phyloP scores from a whole-genome alignment of 2,888 invertebrate genomes.

The Ernsta delagoae region DNA sequence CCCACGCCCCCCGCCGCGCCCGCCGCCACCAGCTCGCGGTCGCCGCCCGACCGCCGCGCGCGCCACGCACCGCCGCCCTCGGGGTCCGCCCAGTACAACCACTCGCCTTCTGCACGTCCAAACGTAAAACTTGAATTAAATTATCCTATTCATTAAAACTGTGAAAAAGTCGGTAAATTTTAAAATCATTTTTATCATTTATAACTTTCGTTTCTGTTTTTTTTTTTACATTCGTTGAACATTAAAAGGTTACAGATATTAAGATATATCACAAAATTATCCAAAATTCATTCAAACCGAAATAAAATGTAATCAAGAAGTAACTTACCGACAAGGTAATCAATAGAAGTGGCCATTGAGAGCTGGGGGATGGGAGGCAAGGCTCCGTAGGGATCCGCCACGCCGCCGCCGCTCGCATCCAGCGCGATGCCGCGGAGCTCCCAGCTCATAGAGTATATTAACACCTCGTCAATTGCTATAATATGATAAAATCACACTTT shows the following conservation, averaged over 20 bases:
- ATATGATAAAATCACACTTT: not conserved
- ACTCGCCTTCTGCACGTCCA: constrained; percentile 88
- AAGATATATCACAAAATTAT: too few species aligned
- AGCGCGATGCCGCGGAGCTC: constrained; percentile 89
- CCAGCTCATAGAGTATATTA: constrained; percentile 91
- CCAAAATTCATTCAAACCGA: too few species aligned
- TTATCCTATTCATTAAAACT: too few species aligned
- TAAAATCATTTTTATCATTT: too few species aligned
- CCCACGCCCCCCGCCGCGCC: constrained; percentile 85
- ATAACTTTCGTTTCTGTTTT: too few species aligned
- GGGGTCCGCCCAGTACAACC: constrained; percentile 91
- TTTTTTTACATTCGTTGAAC: too few species aligned
- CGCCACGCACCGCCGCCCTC: constrained; percentile 86
- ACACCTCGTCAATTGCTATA: constrained; percentile 87
- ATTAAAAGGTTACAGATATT: too few species aligned
- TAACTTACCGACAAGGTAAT: constrained; percentile 57
- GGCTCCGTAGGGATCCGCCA: constrained; percentile 40
- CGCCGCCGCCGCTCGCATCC: constrained; percentile 48
- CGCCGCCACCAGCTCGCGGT: constrained; percentile 71
- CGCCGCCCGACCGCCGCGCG: constrained; percentile 83
- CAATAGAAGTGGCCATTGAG: constrained; percentile 90
- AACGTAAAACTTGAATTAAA: not conserved
- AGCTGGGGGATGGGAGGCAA: constrained; percentile 83
- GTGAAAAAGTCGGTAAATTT: too few species aligned
- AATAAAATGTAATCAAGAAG: not conserved